Percentiles rank a stretch among this genome's conserved stretches.
These are phyloP conservation scores for Melanitta fusca DNA, from an alignment of 2,797 vertebrate species.

Conservation along the genomic window DNA sequence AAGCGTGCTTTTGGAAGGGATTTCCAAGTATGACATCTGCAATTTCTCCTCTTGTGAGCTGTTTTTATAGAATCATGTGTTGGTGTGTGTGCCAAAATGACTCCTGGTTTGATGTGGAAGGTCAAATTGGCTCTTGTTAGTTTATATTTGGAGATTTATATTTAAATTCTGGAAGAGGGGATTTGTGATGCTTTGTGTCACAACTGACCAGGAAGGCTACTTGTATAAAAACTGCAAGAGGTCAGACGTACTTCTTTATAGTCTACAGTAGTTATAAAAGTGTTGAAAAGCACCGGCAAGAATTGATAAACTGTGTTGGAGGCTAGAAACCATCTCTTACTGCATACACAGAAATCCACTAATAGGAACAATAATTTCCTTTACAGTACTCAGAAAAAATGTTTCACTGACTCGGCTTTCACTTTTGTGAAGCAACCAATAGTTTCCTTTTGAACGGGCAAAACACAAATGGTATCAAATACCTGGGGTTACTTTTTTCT, in stretches of 20 bases:
- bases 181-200: background rate
- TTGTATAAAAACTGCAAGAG: background rate
- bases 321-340: background rate
- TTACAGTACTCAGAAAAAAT: constrained; percentile 32
- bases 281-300: background rate
- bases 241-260: background rate
- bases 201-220: background rate
- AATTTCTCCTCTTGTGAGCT: background rate
- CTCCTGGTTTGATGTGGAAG: background rate
- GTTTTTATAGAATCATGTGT: background rate
- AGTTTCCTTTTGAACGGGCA: constrained; percentile 24
- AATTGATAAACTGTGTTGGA: background rate
- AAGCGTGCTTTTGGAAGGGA: background rate
- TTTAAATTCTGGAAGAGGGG: background rate
- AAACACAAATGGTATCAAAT: background rate
- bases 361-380: constrained; percentile 52
- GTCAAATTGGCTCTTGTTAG: background rate
- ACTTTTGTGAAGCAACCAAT: constrained; percentile 1
- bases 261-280: background rate
- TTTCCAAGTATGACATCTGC: background rate
- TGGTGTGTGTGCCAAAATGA: background rate
- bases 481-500: background rate
- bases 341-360: constrained; percentile 39
- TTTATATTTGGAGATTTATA: background rate
- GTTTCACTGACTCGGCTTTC: constrained; percentile 50